A percentile compares a stretch with the other conserved stretches of the same genome.
Conservation (phyloP, 1,140 invertebrate genomes). For the Drosophila nigrodunni region DNA sequence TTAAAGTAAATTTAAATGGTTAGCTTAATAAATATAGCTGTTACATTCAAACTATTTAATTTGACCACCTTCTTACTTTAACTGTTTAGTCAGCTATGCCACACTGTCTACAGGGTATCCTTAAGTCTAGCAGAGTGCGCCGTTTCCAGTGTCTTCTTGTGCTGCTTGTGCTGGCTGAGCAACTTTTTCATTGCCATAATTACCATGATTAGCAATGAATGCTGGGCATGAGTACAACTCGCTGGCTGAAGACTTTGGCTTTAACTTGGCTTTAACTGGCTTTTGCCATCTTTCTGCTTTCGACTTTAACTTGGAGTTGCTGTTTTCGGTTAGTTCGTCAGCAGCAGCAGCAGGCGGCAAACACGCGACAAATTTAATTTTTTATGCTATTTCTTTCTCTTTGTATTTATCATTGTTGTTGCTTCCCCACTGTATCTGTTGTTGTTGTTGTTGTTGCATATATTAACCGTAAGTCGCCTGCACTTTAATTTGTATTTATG, state of each 20-base stretch:
- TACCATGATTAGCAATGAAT: slow-evolving; percentile 81
- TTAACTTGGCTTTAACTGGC: slow-evolving; percentile 42
- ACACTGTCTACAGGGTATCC: not conserved
- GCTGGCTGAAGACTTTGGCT: not conserved
- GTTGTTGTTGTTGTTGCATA: slow-evolving; percentile 67
- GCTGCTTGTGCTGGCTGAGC: slow-evolving; percentile 51
- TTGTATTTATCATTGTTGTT: slow-evolving; percentile 57
- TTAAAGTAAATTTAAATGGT: no score
- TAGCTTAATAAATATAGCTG: no score
- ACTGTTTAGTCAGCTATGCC: not conserved
- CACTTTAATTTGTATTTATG: slow-evolving; percentile 82
- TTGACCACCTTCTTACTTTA: no score
- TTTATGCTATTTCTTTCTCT: slow-evolving; percentile 75
- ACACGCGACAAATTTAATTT: slow-evolving; percentile 82
- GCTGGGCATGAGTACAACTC: slow-evolving; percentile 42
- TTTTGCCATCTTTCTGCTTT: slow-evolving; percentile 42
- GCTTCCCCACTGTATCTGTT: slow-evolving; percentile 32
- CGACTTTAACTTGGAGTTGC: slow-evolving; percentile 11
- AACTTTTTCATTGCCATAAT: slow-evolving; percentile 82
- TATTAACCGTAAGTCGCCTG: slow-evolving; percentile 81
- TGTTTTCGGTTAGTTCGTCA: slow-evolving; percentile 44
- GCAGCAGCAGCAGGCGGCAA: slow-evolving; percentile 59
- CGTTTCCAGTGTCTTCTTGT: slow-evolving; percentile 29
- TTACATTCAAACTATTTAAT: no score
- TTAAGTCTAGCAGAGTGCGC: not conserved